Evolutionary conservation across 1,140 invertebrate species (phyloP), one percentile per base, ranked within the genome.

Genomic region (Apis dorsata): DNA sequence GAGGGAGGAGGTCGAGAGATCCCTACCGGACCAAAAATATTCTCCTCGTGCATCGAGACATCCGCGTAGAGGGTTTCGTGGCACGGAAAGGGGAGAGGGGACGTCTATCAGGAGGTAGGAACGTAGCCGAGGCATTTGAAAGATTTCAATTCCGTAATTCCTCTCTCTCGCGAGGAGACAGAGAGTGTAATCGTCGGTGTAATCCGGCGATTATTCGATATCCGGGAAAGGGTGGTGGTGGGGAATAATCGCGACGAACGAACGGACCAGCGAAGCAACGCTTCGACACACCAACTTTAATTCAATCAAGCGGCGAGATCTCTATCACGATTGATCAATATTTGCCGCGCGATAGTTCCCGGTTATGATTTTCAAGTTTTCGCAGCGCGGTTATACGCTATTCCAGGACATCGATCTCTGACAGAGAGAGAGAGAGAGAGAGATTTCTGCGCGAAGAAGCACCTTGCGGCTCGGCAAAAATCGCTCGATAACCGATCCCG

Each of bases 121-220:
- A 77, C 74, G n/a, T 84, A 86, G 1, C 53, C 65, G 49, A 63
- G 70, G 60, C 66, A 70, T 83, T 86, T 63, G 75, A 70, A 71
- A 69, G 81, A 86, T 86, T 86, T 63, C 76, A 86, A 79, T 87
- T 86, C 62, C 81, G 21, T 44, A 44, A 44, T 44, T 21, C n/a
- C 10, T 13, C 70, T 65, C 34, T 28, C 76, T 59, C 34, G 28
- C 51, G 34, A 44, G 44, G 28, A 44, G 4, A 44, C 49, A 59
- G 86, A 66, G 72, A 59, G 75, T 79, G 70, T 83, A 78, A 78
- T 83, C 81, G 70, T 83, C 80, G 70, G 55, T 65, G 55, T 65
- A 73, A 76, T 77, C 74, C 60, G 65, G 49, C 34, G 34, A 44
- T 7, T 70, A 77, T 77, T 82, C 80, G 24, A 81, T 82, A 68